Conservation (phyloP, 2,113 vertebrate species). For the Engraulis encrasicolus region DNA sequence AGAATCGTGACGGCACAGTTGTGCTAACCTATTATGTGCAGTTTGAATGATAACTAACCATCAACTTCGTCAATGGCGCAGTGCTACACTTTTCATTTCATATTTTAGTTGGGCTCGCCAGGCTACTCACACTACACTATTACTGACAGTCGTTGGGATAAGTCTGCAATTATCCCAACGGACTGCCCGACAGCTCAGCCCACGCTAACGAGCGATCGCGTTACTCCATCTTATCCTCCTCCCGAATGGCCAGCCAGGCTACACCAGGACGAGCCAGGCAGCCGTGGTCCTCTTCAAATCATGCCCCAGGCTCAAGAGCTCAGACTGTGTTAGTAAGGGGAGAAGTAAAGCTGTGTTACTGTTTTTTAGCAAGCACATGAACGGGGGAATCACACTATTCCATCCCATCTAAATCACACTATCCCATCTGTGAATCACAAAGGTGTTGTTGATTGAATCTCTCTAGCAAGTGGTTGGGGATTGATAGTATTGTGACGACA, state of each 20-base stretch:
- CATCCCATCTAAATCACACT: too few relatives aligned
- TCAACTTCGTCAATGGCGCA: too few relatives aligned
- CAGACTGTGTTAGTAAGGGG: conserved; percentile 28
- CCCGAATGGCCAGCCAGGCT: conserved; percentile 12
- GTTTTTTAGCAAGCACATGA: background rate
- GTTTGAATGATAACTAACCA: too few relatives aligned
- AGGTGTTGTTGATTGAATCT: too few relatives aligned
- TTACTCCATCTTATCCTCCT: conserved; percentile 15
- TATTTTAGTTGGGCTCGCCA: too few relatives aligned
- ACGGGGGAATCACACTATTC: too few relatives aligned
- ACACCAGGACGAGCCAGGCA: conserved; percentile 27
- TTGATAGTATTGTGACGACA: too few relatives aligned
- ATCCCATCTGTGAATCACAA: too few relatives aligned
- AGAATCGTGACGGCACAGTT: too few relatives aligned
- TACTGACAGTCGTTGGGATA: conserved; percentile 52
- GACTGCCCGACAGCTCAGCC: conserved; percentile 47
- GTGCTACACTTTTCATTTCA: too few relatives aligned
- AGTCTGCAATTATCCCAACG: conserved; percentile 64
- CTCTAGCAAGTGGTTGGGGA: too few relatives aligned
- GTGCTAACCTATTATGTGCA: too few relatives aligned
- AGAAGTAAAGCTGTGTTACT: background rate
- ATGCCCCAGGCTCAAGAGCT: conserved; percentile 17
- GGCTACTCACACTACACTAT: conserved; percentile 45
- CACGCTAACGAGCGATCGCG: conserved; percentile 43
- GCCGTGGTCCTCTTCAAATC: conserved; percentile 41